Percentiles rank a stretch among this genome's conserved stretches.
Conservation (phyloP, 2,113 vertebrate species). For the Pogona vitticeps region DNA sequence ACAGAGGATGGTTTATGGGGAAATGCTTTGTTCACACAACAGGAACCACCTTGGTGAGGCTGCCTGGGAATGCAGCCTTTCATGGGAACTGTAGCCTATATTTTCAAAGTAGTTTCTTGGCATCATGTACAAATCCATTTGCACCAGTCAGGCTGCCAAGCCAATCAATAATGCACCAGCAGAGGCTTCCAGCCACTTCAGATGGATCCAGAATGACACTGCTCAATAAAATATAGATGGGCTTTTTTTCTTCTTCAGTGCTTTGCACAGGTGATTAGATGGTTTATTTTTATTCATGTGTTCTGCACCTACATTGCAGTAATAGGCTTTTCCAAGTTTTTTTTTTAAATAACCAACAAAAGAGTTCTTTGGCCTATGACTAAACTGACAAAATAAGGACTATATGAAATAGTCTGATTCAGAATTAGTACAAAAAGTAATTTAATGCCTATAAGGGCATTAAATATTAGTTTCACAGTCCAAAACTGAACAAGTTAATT, state of each 20-base stretch:
- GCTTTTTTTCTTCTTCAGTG: not conserved
- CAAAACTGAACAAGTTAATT: not conserved
- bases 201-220: accelerated
- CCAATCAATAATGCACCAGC: accelerated
- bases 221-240: not conserved
- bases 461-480: not conserved
- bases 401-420: not conserved
- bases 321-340: not conserved
- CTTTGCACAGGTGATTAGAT: slow-evolving; percentile 1
- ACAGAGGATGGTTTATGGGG: not conserved
- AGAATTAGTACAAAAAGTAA: not conserved
- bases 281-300: not conserved
- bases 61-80: not conserved
- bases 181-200: slow-evolving; percentile 4
- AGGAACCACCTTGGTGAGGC: not conserved
- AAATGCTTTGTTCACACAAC: not conserved
- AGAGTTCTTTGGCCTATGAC: not conserved
- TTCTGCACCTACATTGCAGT: not conserved
- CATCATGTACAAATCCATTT: not conserved
- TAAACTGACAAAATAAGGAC: not conserved
- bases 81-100: not conserved
- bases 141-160: not conserved
- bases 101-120: slow-evolving; percentile 25
- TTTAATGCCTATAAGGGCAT: not conserved
- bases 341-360: not conserved